Conservation (phyloP, 2,113 vertebrate genomes). For the Centrocercus urophasianus region DNA sequence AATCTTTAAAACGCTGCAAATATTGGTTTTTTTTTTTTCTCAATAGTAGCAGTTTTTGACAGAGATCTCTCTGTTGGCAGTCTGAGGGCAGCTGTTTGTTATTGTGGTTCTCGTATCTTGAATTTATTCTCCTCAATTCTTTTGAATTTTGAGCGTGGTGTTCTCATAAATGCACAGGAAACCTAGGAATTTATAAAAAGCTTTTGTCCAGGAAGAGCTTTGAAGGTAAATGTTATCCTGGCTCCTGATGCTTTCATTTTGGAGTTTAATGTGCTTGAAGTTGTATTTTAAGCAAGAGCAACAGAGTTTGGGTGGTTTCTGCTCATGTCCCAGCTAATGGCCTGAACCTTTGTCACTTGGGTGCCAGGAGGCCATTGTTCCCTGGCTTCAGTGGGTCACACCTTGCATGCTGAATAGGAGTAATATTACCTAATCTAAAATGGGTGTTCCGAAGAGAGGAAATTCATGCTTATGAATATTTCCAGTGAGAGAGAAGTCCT, state of each 20-base stretch:
- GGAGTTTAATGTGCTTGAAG: not conserved
- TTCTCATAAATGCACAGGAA: not conserved
- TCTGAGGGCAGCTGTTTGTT: not conserved
- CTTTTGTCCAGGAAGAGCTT: not conserved
- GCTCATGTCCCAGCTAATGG: rapidly evolving
- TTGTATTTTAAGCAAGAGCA: not conserved
- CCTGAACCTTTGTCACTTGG: rapidly evolving
- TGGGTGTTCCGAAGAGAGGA: not conserved
- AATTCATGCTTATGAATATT: not conserved
- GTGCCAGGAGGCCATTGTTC: not conserved
- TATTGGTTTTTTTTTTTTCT: not conserved
- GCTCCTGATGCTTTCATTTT: not conserved
- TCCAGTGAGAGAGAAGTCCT: not conserved
- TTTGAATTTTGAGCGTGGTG: not conserved
- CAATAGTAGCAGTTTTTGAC: not conserved
- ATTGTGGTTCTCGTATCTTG: not conserved
- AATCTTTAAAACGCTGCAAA: not conserved
- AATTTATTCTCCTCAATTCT: not conserved
- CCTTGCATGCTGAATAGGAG: not conserved
- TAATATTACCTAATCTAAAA: not conserved
- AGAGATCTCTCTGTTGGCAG: not conserved
- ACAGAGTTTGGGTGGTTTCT: not conserved
- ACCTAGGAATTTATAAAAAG: rapidly evolving
- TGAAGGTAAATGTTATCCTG: not conserved
- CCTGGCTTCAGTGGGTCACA: not conserved